phyloP scores from a whole-genome alignment of 2,113 vertebrate species.

The Pungitius pungitius region DNA sequence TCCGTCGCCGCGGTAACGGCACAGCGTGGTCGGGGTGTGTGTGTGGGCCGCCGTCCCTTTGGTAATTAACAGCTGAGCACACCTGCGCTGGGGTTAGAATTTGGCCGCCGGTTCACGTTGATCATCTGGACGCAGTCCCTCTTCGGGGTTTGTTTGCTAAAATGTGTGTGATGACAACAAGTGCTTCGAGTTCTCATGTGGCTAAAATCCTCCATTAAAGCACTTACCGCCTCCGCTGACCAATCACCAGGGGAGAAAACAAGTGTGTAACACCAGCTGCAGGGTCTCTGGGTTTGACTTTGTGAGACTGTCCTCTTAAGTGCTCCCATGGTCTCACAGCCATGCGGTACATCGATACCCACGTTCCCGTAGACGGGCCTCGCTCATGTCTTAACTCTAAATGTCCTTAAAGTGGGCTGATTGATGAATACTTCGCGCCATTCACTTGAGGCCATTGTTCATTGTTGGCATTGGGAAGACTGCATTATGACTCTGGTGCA shows the following conservation, averaged over 20 bases:
- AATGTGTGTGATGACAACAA: slow-evolving; percentile 1
- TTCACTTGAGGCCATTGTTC: neutral
- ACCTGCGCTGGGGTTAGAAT: neutral
- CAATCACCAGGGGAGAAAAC: neutral
- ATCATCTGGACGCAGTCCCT: neutral
- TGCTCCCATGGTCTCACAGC: neutral
- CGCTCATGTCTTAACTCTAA: neutral
- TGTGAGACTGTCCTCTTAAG: neutral
- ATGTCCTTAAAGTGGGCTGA: neutral
- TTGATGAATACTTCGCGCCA: neutral
- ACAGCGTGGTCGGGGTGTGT: too few species aligned
- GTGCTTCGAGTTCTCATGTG: slow-evolving; percentile 5
- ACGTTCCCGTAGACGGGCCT: neutral
- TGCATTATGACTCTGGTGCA: too few species aligned
- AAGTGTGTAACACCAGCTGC: neutral
- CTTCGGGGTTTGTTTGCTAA: neutral
- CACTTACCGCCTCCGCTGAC: slow-evolving; percentile 4
- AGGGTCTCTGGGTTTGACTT: neutral
- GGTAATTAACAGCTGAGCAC: slow-evolving; percentile 2
- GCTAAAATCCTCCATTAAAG: slow-evolving; percentile 31
- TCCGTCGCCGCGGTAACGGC: too few species aligned
- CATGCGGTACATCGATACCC: neutral
- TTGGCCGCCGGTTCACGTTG: neutral
- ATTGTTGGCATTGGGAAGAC: neutral
- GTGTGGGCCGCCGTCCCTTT: neutral